These are phyloP conservation scores for Hepsetus odoe DNA, from an alignment of 2,113 vertebrate genomes.

Conservation along the genomic window DNA sequence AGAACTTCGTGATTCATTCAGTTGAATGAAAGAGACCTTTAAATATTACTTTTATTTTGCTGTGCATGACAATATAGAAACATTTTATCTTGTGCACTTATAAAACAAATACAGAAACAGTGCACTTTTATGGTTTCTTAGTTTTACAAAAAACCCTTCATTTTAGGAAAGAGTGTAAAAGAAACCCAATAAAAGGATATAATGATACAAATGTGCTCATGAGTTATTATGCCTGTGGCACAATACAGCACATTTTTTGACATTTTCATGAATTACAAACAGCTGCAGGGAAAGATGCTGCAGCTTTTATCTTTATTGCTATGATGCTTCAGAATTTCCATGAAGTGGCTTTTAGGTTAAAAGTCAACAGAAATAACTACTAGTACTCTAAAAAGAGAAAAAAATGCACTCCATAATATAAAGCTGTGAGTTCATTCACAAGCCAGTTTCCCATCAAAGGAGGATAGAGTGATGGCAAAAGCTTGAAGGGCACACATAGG, in stretches of 20 bases:
- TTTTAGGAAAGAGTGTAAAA: no score
- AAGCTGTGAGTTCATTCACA: conserved; percentile 74
- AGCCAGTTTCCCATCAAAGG: conserved; percentile 87
- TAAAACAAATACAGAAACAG: background rate
- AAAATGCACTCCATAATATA: no score
- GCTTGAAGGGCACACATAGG: conserved; percentile 88
- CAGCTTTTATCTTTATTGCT: background rate
- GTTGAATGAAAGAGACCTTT: no score
- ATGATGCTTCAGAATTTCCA: background rate
- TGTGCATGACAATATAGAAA: no score
- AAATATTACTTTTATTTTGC: no score
- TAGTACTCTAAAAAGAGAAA: no score
- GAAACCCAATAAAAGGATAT: background rate
- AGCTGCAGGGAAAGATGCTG: no score
- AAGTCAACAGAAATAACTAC: background rate
- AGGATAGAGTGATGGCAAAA: conserved; percentile 86
- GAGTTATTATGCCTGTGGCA: background rate
- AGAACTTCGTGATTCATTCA: no score
- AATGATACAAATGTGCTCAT: background rate
- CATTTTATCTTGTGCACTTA: background rate
- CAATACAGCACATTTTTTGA: background rate
- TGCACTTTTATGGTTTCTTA: background rate
- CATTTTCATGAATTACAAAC: background rate
- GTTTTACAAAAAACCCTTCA: background rate
- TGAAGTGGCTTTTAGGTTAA: no score